phyloP scores from a whole-genome alignment of 2,888 invertebrate species.

The Neoitamus cyanurus region DNA sequence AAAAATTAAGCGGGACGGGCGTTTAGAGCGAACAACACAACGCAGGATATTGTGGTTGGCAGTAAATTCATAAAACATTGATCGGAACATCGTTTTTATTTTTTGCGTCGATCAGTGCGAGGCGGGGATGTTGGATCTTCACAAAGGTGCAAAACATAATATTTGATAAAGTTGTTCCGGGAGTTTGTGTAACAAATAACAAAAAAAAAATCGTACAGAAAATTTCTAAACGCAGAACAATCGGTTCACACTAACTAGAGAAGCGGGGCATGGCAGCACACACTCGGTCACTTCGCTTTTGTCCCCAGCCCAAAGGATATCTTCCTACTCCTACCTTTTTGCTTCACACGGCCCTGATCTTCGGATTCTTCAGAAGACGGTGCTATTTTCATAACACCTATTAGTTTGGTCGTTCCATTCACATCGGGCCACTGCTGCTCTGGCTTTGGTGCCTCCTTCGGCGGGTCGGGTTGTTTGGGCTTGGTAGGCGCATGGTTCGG shows the following conservation, averaged over 20 bases:
- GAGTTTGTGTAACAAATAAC: not conserved
- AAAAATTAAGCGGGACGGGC: not conserved
- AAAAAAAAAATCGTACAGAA: constrained; percentile 18
- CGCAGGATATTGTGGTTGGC: not conserved
- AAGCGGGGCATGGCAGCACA: not conserved
- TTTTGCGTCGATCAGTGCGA: not conserved
- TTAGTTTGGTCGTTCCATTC: constrained; percentile 33
- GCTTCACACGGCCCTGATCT: constrained; percentile 64
- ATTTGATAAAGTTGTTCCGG: not conserved
- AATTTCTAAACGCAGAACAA: constrained; percentile 9
- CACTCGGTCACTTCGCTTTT: constrained; percentile 65
- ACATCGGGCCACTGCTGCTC: not conserved
- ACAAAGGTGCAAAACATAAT: not conserved
- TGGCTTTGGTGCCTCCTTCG: not conserved
- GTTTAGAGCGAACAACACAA: not conserved
- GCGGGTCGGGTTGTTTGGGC: not conserved
- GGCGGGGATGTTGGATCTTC: not conserved
- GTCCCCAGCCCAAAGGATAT: constrained; percentile 81
- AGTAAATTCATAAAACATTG: not conserved
- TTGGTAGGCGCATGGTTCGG: constrained; percentile 65
- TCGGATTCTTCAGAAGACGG: constrained; percentile 59
- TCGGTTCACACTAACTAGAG: not conserved
- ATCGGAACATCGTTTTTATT: not conserved
- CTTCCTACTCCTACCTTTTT: constrained; percentile 79
- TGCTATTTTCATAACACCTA: constrained; percentile 52